A percentile compares a stretch with the other conserved stretches of the same genome.
These are phyloP conservation scores for Parauchenoglanis punctatus DNA, from an alignment of 2,797 vertebrate genomes.

Conservation along the genomic window DNA sequence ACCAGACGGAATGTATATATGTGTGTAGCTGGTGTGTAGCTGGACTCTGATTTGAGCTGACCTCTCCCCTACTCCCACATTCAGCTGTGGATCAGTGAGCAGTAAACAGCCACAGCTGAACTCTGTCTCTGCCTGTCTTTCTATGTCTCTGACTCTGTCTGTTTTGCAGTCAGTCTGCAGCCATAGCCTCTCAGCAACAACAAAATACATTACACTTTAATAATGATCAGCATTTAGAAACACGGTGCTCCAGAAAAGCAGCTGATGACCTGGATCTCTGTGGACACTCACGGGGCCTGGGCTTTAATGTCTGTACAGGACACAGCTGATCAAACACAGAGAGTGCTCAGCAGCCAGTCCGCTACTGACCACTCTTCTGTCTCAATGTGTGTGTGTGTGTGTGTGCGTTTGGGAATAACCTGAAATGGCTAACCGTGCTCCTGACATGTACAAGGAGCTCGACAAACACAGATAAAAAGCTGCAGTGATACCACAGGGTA, in stretches of 20 bases:
- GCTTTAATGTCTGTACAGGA: conserved; percentile 38
- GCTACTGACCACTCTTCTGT: conserved; percentile 36
- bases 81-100: conserved; percentile 40
- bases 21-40: not conserved
- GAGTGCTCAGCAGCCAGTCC: conserved; percentile 25
- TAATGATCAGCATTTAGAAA: conserved; percentile 38
- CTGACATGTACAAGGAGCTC: conserved; percentile 40
- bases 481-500: conserved; percentile 35
- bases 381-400: conserved; percentile 37
- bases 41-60: conserved; percentile 19
- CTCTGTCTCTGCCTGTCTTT: conserved; percentile 25
- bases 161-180: conserved; percentile 16
- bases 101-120: conserved; percentile 38
- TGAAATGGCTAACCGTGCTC: conserved; percentile 40
- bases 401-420: conserved; percentile 34
- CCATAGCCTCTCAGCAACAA: conserved; percentile 9
- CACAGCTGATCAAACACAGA: conserved; percentile 54
- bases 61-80: conserved; percentile 34
- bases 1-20: not conserved
- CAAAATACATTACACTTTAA: conserved; percentile 31
- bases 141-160: conserved; percentile 18
- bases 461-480: conserved; percentile 55
- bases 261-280: conserved; percentile 28
- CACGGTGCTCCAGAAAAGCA: conserved; percentile 11
- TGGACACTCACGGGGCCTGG: conserved; percentile 18